Percentiles rank a stretch among this genome's conserved stretches.
Evolutionary conservation across 1,140 invertebrate genomes (phyloP).

Genomic region (Drosophila punjabiensis): DNA sequence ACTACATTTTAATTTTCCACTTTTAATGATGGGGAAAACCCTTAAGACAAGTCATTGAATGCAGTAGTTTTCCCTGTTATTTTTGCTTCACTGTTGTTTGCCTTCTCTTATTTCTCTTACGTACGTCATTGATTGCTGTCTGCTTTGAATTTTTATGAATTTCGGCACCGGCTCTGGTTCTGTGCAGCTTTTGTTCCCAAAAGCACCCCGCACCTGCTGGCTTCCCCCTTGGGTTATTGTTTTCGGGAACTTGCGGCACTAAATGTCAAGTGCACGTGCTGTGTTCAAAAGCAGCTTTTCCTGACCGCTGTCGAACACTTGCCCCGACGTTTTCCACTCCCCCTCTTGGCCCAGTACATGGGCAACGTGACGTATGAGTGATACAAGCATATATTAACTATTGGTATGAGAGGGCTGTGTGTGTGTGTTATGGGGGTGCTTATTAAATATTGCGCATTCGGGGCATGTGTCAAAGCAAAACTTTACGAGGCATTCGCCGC

Average conservation of each 20-base stretch:
- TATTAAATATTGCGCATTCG: slow-evolving; percentile 80
- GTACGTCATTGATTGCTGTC: slow-evolving; percentile 68
- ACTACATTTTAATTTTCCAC: no score
- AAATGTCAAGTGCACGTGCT: slow-evolving; percentile 81
- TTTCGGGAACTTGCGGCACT: slow-evolving; percentile 61
- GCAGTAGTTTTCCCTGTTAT: not conserved
- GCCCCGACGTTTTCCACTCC: not conserved
- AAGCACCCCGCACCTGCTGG: slow-evolving; percentile 19
- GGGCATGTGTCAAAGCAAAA: slow-evolving; percentile 58
- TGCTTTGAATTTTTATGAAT: slow-evolving; percentile 75
- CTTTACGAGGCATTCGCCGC: slow-evolving; percentile 54
- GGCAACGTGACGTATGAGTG: slow-evolving; percentile 78
- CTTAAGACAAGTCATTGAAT: not conserved
- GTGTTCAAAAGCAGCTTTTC: slow-evolving; percentile 46
- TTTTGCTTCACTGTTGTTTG: slow-evolving; percentile 9
- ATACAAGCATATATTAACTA: slow-evolving; percentile 58
- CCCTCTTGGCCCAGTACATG: slow-evolving; percentile 3
- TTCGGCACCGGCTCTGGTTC: slow-evolving; percentile 16
- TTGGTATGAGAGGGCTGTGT: not conserved
- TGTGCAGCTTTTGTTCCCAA: not conserved
- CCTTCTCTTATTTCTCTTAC: slow-evolving; percentile 12
- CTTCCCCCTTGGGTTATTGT: slow-evolving; percentile 45
- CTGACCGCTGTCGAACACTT: slow-evolving; percentile 38
- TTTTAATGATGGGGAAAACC: not conserved
- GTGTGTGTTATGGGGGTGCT: slow-evolving; percentile 38